Base-by-base conservation (phyloP, 92 coral and sea anemone species). In the Epizoanthus rinbou region DNA sequence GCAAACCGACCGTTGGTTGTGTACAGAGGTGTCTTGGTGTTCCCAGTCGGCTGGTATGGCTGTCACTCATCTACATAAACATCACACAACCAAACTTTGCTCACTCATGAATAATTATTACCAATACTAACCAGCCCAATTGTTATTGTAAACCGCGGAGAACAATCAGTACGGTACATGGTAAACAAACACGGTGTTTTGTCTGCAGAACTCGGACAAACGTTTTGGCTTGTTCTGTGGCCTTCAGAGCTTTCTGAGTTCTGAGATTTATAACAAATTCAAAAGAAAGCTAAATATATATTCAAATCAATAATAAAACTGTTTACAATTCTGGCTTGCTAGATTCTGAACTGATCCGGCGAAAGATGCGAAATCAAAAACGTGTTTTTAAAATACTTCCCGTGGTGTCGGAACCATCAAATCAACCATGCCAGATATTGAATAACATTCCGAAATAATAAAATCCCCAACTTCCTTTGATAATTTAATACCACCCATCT, bases 21-120 rank as follows among this genome's bases (percentile, higher is more conserved):
- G 15, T 6, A 15, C 4, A 21, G 23, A 23, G 57, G 41, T 57
- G 35, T 21, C 41, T 69, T 25, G 57, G 56, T 76, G 23, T 56
- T 57, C 24, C 1, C 16, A 14, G 70, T 76, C 31, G 31, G 41
- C 69, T 19, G 70, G 41, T 2, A 47, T 21, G n/a, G 24, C 57
- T 17, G 54, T 41, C 18, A 24, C 14, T 31, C 65, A 25, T 78
- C 60, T 78, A 70, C 70, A 69, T 41, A 60, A 19, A 35, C 25
- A 78, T 78, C 82, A 78, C 82, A 62, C 58, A 62, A 78, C 82
- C 57, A 69, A 78, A 78, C 82, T 78, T 4, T 21, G 71, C 56
- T 63, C 28, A 17, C 58, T 78, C 82, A 78, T 78, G 70, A 78
- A 78, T 78, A 78, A 78, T 78, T 78, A 69, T 57, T n/a, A 63